phyloP scores from a whole-genome alignment of 2,797 vertebrate species.

The Emys orbicularis region DNA sequence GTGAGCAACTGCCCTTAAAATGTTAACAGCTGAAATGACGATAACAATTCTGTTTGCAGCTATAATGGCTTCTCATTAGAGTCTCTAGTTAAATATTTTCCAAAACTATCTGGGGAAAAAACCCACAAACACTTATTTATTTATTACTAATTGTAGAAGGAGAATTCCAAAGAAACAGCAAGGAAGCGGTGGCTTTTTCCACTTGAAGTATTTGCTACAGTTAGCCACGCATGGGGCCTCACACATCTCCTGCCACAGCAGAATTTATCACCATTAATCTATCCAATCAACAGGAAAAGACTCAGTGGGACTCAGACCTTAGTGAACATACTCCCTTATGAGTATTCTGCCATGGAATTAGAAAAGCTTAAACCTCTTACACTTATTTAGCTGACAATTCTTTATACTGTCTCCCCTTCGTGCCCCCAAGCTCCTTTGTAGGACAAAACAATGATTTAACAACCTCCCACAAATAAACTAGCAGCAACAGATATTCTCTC shows the following conservation, averaged over 20 bases:
- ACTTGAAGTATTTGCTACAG: not conserved
- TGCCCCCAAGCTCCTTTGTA: not conserved
- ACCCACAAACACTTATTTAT: conserved; percentile 49
- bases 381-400: conserved; percentile 39
- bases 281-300: conserved; percentile 23
- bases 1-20: conserved; percentile 78
- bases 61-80: conserved; percentile 77
- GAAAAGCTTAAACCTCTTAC: conserved; percentile 49
- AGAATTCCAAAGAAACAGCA: conserved; percentile 57
- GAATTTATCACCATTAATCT: conserved; percentile 45
- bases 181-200: conserved; percentile 64
- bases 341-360: conserved; percentile 12
- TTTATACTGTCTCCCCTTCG: conserved; percentile 25
- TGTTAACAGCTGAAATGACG: conserved; percentile 73
- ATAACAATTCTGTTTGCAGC: conserved; percentile 71
- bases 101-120: conserved; percentile 66
- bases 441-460: conserved; percentile 3
- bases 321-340: not conserved
- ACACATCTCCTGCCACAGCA: not conserved
- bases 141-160: conserved; percentile 51
- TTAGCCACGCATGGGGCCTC: conserved; percentile 10
- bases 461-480: not conserved
- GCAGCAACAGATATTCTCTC: conserved; percentile 1
- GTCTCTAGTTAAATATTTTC: conserved; percentile 79
- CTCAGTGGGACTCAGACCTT: conserved; percentile 30